Conservation (phyloP, 2,797 vertebrate genomes). For the Synanceia verrucosa region DNA sequence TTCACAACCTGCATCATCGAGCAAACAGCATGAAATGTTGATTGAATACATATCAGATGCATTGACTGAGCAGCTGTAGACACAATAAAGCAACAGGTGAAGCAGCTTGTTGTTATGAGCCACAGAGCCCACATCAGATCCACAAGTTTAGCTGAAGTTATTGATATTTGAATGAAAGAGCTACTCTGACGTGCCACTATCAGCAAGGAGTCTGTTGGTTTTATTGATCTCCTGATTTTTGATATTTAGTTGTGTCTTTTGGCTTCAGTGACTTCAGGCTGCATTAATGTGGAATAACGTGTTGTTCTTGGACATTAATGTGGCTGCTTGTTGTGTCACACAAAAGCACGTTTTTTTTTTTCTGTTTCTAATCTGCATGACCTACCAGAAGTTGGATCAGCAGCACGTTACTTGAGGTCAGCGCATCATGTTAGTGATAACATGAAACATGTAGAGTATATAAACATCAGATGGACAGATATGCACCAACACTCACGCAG, state of each 20-base stretch:
- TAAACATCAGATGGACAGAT: conserved; percentile 41
- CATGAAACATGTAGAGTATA: too few relatives aligned
- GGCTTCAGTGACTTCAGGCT: background rate
- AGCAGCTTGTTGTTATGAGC: background rate
- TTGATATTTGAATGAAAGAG: conserved; percentile 1
- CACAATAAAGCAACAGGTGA: background rate
- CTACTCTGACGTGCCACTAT: background rate
- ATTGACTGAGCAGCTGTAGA: conserved; percentile 2
- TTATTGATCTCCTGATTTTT: background rate
- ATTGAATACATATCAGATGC: background rate
- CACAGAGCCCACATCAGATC: background rate
- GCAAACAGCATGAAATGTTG: background rate
- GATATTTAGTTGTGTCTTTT: background rate
- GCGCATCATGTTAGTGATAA: background rate
- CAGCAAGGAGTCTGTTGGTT: background rate
- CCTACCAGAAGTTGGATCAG: background rate
- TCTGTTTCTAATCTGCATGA: background rate
- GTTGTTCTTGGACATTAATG: background rate
- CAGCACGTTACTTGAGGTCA: background rate
- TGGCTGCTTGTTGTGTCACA: background rate
- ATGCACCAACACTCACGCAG: conserved; percentile 29
- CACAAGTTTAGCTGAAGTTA: background rate
- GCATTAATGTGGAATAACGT: background rate
- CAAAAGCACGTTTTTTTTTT: too few relatives aligned
- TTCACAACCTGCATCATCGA: background rate